phyloP scores from a whole-genome alignment of 2,888 invertebrate species.

The Phyllotreta striolata region DNA sequence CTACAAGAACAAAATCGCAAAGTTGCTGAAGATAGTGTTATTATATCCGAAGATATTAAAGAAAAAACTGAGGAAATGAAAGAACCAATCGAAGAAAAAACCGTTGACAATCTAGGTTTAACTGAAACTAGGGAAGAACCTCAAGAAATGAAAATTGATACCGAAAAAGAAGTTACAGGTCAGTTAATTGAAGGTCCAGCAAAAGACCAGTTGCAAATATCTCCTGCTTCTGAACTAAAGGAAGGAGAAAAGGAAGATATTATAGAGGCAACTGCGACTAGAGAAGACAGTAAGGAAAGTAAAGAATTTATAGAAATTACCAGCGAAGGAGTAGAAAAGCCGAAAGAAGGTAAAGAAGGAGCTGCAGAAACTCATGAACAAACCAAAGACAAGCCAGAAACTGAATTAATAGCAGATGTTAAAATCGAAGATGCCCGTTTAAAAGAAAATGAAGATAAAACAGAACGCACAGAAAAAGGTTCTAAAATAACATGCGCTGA shows the following conservation, averaged over 20 bases:
- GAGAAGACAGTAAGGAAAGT: neutral
- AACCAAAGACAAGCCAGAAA: neutral
- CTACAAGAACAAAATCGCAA: neutral
- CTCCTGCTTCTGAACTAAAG: neutral
- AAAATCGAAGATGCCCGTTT: too few relatives aligned
- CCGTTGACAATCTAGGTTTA: too few relatives aligned
- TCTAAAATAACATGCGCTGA: neutral
- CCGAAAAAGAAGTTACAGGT: too few relatives aligned
- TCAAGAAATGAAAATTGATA: too few relatives aligned
- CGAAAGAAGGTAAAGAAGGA: slow-evolving; percentile 14
- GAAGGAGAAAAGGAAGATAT: neutral
- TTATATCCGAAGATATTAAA: neutral
- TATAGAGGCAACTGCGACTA: neutral
- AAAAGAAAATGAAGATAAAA: slow-evolving; percentile 6
- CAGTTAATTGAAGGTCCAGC: neutral
- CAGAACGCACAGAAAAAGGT: neutral
- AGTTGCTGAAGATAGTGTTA: neutral
- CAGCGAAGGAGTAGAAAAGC: slow-evolving; percentile 2
- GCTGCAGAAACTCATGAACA: neutral
- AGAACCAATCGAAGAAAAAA: neutral
- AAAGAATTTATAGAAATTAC: neutral
- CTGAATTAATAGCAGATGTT: neutral
- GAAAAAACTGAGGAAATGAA: neutral
- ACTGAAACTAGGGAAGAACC: too few relatives aligned
- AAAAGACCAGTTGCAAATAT: neutral